phyloP scores from a whole-genome alignment of 2,888 invertebrate genomes.

The Liodrosophila aerea region DNA sequence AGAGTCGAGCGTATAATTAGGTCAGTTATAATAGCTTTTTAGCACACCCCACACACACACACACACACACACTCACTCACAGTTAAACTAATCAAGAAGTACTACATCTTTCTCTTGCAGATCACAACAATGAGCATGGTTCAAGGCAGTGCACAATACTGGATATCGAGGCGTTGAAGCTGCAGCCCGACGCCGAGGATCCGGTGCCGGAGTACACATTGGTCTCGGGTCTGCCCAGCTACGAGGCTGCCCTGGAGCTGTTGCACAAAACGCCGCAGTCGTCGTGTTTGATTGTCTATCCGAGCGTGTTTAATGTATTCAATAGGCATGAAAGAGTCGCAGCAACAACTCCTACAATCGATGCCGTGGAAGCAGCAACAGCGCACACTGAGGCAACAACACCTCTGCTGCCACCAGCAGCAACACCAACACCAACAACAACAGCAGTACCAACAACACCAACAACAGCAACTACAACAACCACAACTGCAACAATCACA shows the following conservation, averaged over 20 bases:
- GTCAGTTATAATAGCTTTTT: background rate
- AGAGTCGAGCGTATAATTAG: too few species aligned
- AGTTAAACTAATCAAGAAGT: conserved; percentile 23
- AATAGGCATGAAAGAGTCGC: conserved; percentile 71
- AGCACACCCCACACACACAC: background rate
- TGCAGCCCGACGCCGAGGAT: conserved; percentile 82
- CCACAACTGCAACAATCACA: conserved; percentile 37
- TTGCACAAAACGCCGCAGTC: conserved; percentile 82
- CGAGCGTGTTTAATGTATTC: conserved; percentile 79
- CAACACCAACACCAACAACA: conserved; percentile 35
- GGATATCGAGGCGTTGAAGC: conserved; percentile 80
- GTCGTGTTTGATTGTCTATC: conserved; percentile 80
- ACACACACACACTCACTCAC: background rate
- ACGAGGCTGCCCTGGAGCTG: conserved; percentile 86
- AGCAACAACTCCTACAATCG: conserved; percentile 15
- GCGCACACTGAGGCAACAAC: conserved; percentile 31
- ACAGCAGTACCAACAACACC: conserved; percentile 41
- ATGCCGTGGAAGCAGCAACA: conserved; percentile 29
- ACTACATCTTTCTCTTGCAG: conserved; percentile 28
- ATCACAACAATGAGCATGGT: conserved; percentile 59
- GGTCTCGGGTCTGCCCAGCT: conserved; percentile 86
- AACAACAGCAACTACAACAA: conserved; percentile 20
- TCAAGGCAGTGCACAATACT: conserved; percentile 68
- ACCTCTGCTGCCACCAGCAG: conserved; percentile 26
- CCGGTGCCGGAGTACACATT: conserved; percentile 86